Base-by-base conservation (phyloP, 2,797 vertebrate genomes). In the Tragelaphus oryx region DNA sequence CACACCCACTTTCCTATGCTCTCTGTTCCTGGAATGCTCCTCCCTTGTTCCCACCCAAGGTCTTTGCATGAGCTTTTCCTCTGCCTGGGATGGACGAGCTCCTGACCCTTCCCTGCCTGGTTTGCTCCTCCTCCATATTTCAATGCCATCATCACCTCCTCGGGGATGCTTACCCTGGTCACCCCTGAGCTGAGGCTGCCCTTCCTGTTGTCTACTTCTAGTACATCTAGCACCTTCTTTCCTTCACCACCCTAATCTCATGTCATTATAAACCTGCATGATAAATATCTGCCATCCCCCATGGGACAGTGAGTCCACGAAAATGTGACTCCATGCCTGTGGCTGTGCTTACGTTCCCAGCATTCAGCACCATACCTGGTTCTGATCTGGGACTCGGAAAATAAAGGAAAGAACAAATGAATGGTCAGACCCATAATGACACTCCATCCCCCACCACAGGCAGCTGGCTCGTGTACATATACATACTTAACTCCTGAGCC, bases 281-380 rank as follows among this genome's bases (percentile, higher is more conserved):
- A 37, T 30, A 20, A 26, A 20, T 2, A 3, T 30, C 76, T 20
- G 22, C 41, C 87, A 20, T 8, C 10, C 28, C 24, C 22, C 50
- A 17, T 0, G 3, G 18, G 60, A 13, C 52, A 1, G 4, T n/a
- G 82, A 59, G n/a, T n/a, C 59, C n/a, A 1, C 8, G 54, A 89
- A 46, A 71, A 18, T 13, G 10, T 24, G 14, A 26, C 3, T 0
- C 0, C 9, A 0, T 0, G 24, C 14, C 0, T 3, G 3, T 1
- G 62, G 33, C 14, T 20, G 26, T 13, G 52, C 14, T 3, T 13
- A 14, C 3, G 2, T 33, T n/a, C 79, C 71, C 65, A 71, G 89
- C 30, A 4, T 13, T 7, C 8, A 1, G 17, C 1, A 0, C 75
- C 12, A 0, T 5, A 17, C 28, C 41, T 54, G 26, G 57, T 37